Conservation (phyloP, 2,888 invertebrate genomes). For the Lissonota sp. region DNA sequence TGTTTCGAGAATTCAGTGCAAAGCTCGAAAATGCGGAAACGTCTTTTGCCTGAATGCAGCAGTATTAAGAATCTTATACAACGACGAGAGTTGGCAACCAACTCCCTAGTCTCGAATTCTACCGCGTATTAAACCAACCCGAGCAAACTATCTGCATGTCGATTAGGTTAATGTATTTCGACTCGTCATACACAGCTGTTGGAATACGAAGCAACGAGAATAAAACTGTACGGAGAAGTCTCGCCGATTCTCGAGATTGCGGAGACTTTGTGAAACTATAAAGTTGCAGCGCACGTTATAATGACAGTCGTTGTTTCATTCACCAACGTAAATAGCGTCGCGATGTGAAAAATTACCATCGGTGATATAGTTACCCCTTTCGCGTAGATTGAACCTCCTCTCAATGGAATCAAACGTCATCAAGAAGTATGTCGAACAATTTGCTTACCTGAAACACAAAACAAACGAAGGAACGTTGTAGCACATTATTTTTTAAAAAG, state of each 20-base stretch:
- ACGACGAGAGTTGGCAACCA: slow-evolving; percentile 65
- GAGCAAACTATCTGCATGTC: slow-evolving; percentile 78
- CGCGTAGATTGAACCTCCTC: slow-evolving; percentile 8
- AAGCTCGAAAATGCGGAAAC: slow-evolving; percentile 26
- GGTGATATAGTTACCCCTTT: neutral
- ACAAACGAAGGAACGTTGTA: slow-evolving; percentile 6
- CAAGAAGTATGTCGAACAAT: slow-evolving; percentile 7
- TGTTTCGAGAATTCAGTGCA: slow-evolving; percentile 27
- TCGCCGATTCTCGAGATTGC: slow-evolving; percentile 29
- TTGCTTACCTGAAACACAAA: slow-evolving; percentile 78
- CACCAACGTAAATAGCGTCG: slow-evolving; percentile 5
- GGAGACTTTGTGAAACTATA: slow-evolving; percentile 9
- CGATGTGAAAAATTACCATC: slow-evolving; percentile 24
- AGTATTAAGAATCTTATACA: slow-evolving; percentile 35
- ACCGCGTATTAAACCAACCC: slow-evolving; percentile 77
- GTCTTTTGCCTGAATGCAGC: slow-evolving; percentile 14
- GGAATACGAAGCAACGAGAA: slow-evolving; percentile 26
- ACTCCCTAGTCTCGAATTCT: slow-evolving; percentile 62
- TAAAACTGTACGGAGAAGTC: slow-evolving; percentile 27
- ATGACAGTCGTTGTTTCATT: slow-evolving; percentile 1
- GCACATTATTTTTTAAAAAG: neutral
- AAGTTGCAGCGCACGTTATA: no score
- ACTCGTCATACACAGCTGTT: slow-evolving; percentile 76
- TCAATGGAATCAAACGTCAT: slow-evolving; percentile 4
- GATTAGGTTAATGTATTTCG: slow-evolving; percentile 81